These are phyloP conservation scores for Myotis planiceps DNA, from an alignment of 2,797 vertebrate species.

Conservation along the genomic window DNA sequence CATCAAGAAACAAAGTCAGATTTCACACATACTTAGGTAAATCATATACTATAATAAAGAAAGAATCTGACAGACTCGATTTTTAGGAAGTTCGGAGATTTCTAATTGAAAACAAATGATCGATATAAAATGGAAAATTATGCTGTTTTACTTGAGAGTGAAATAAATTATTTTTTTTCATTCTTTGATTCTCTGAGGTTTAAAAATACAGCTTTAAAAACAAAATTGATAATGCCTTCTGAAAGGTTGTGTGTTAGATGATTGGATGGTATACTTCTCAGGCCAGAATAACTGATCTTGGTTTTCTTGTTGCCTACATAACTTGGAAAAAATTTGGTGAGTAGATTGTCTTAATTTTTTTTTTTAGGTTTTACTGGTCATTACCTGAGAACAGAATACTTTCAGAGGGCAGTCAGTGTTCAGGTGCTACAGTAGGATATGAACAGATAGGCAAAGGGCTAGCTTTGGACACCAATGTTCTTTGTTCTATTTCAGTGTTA, in stretches of 20 bases:
- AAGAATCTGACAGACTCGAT: constrained; percentile 6
- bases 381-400: neutral
- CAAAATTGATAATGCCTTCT: constrained; percentile 1
- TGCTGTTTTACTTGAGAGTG: constrained; percentile 46
- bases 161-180: constrained; percentile 55
- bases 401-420: neutral
- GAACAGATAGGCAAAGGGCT: neutral
- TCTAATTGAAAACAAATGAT: constrained; percentile 50
- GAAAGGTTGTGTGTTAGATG: neutral
- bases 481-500: constrained; percentile 30
- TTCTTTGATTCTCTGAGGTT: constrained; percentile 24
- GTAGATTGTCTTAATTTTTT: neutral
- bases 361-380: neutral
- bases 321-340: neutral
- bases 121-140: constrained; percentile 53
- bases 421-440: neutral
- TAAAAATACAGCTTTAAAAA: constrained; percentile 47
- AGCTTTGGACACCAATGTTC: neutral
- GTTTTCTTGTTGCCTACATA: constrained; percentile 41
- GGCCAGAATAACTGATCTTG: neutral
- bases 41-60: constrained; percentile 19
- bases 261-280: neutral
- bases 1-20: constrained; percentile 39
- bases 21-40: constrained; percentile 55
- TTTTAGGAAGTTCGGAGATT: constrained; percentile 30